phyloP scores from a whole-genome alignment of 2,888 invertebrate genomes.

The Sinodicranocentrus sp. region DNA sequence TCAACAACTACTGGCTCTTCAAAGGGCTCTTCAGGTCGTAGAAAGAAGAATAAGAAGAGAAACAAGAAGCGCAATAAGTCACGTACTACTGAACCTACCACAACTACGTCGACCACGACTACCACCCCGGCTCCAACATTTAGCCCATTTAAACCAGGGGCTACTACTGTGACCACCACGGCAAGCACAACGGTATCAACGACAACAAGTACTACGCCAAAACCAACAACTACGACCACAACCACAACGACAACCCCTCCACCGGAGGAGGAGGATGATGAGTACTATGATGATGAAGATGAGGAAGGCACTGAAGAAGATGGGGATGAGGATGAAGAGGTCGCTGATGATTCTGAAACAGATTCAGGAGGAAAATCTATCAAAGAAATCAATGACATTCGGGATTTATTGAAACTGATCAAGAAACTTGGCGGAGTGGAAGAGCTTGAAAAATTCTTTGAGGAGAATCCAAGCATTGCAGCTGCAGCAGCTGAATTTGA shows the following conservation, averaged over 20 bases:
- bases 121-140: slow-evolving; percentile 77
- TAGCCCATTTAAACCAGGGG: slow-evolving; percentile 79
- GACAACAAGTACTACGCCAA: slow-evolving; percentile 78
- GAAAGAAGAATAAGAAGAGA: slow-evolving; percentile 63
- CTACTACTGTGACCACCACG: slow-evolving; percentile 78
- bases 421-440: slow-evolving; percentile 85
- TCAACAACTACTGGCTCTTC: slow-evolving; percentile 76
- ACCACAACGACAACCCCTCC: slow-evolving; percentile 78
- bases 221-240: slow-evolving; percentile 79
- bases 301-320: slow-evolving; percentile 79
- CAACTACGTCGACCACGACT: slow-evolving; percentile 80
- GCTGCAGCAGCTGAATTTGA: slow-evolving; percentile 73
- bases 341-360: slow-evolving; percentile 67
- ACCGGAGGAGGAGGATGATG: slow-evolving; percentile 76
- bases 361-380: slow-evolving; percentile 72
- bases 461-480: slow-evolving; percentile 76
- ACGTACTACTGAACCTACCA: slow-evolving; percentile 67
- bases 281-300: slow-evolving; percentile 78
- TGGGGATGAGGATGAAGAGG: slow-evolving; percentile 80
- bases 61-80: slow-evolving; percentile 72
- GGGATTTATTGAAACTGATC: slow-evolving; percentile 74
- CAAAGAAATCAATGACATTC: slow-evolving; percentile 75
- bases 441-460: slow-evolving; percentile 84
- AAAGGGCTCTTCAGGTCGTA: slow-evolving; percentile 58
- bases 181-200: slow-evolving; percentile 79